phyloP scores from a whole-genome alignment of 2,797 vertebrate species.

The Synanceia verrucosa region DNA sequence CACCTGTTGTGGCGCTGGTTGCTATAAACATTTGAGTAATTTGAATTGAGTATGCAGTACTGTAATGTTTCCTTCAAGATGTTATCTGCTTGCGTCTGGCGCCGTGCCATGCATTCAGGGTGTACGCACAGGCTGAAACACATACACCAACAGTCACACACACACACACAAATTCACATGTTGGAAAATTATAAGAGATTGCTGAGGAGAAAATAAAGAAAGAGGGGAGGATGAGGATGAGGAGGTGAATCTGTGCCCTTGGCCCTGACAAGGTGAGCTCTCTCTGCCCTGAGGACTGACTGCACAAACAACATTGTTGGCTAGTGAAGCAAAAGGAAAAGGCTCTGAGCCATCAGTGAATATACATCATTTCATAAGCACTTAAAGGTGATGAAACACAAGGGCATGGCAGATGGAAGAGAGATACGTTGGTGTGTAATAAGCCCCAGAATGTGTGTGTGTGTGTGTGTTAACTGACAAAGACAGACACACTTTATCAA shows the following conservation, averaged over 20 bases:
- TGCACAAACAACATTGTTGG: conserved; percentile 72
- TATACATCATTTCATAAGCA: conserved; percentile 81
- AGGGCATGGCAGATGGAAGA: conserved; percentile 70
- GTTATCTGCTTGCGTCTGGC: conserved; percentile 89
- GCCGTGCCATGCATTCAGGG: conserved; percentile 73
- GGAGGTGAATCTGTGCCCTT: conserved; percentile 57
- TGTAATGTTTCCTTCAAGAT: conserved; percentile 94
- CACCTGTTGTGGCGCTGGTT: conserved; percentile 93
- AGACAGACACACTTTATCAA: conserved; percentile 46
- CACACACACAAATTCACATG: conserved; percentile 3
- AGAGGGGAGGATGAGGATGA: conserved; percentile 8
- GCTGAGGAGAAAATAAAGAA: not conserved
- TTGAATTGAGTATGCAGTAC: conserved; percentile 91
- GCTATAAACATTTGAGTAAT: conserved; percentile 94
- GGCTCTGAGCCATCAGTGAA: conserved; percentile 73
- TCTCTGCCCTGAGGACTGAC: conserved; percentile 64
- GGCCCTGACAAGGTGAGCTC: conserved; percentile 71
- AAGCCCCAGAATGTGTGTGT: conserved; percentile 24
- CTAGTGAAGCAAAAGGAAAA: conserved; percentile 75
- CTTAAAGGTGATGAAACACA: conserved; percentile 83
- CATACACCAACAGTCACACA: conserved; percentile 44
- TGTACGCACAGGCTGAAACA: conserved; percentile 59
- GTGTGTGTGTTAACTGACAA: conserved; percentile 59
- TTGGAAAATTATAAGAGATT: conserved; percentile 6
- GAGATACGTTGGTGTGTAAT: conserved; percentile 55